Evolutionary conservation across 2,888 invertebrate species (phyloP), one percentile per base, ranked within the genome.

Genomic region (Leistus spinibarbis): DNA sequence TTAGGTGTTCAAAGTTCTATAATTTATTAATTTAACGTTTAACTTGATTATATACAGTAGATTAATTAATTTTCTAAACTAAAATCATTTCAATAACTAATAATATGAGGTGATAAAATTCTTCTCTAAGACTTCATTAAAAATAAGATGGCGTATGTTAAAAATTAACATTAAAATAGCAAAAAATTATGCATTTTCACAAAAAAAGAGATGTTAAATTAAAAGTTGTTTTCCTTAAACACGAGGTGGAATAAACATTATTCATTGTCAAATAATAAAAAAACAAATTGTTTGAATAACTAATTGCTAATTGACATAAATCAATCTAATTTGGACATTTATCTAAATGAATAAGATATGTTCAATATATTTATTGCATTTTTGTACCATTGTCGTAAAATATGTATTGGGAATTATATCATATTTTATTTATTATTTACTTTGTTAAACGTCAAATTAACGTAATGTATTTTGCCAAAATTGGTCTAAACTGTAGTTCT

Each of bases 261-360:
- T n/a, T n/a, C n/a, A n/a, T n/a, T n/a, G n/a, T n/a, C n/a, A n/a
- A n/a, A n/a, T n/a, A n/a, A n/a, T n/a, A n/a, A n/a, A n/a, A n/a
- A n/a, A n/a, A n/a, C n/a, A n/a, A n/a, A n/a, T n/a, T n/a, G n/a
- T n/a, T n/a, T n/a, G n/a, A n/a, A n/a, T n/a, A n/a, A n/a, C n/a
- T n/a, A n/a, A n/a, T n/a, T n/a, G n/a, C n/a, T n/a, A n/a, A n/a
- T n/a, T n/a, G n/a, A n/a, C n/a, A n/a, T n/a, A n/a, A n/a, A n/a
- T n/a, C n/a, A n/a, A n/a, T n/a, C n/a, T n/a, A n/a, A n/a, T n/a
- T n/a, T n/a, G n/a, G n/a, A n/a, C n/a, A n/a, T n/a, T n/a, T 22
- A 27, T 22, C 64, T 23, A 13, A 24, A 40, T 27, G 64, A 64
- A 64, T 64, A 22, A n/a, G 40, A 64, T 64, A 60, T 60, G 22